Base-by-base conservation (phyloP, 2,113 vertebrate species). In the Harpagus bidentatus region DNA sequence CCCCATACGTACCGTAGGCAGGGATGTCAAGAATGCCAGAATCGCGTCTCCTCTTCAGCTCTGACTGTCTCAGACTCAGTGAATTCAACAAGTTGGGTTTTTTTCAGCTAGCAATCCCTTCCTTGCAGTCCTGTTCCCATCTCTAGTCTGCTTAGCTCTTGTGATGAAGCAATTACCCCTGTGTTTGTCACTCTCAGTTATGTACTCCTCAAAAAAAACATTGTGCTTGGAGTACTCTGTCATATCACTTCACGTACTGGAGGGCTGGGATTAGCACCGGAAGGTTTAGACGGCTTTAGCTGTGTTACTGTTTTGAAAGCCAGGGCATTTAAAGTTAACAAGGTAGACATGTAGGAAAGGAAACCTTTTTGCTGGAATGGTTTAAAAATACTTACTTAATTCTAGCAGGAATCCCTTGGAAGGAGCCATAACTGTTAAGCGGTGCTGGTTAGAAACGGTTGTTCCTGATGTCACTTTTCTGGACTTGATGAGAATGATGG, bases 21-120 rank as follows among this genome's bases (percentile, higher is more conserved):
- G 63, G 53, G 70, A 47, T 61, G 86, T 58, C 58, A 58, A 17
- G 38, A 42, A 22, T 9, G 21, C 73, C 58, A 31, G 52, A 70
- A 58, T 42, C 3, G 0, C 1, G 0, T 53, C 86, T 77, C 63
- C 47, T 66, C n/a, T 34, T 63, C 82, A 8, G 11, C 61, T 77
- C 56, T 5, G 4, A 55, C 42, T 8, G 20, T 48, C 69, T 86
- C 42, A 16, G 21, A 32, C 20, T 25, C 14, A 9, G 5, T 6
- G 21, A 83, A 67, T 81, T 63, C 69, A 69, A 31, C 36, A 29
- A 71, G 38, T 63, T 47, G 45, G 43, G 10, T 7, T 26, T 61
- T 73, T 56, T 67, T 55, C 45, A n/a, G 15, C 36, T 14, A 31
- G 21, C 38, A 5, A 6, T 29, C 66, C 47, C 34, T 69, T 62